phyloP scores from a whole-genome alignment of 2,113 vertebrate genomes.

The Xenopus borealis region DNA sequence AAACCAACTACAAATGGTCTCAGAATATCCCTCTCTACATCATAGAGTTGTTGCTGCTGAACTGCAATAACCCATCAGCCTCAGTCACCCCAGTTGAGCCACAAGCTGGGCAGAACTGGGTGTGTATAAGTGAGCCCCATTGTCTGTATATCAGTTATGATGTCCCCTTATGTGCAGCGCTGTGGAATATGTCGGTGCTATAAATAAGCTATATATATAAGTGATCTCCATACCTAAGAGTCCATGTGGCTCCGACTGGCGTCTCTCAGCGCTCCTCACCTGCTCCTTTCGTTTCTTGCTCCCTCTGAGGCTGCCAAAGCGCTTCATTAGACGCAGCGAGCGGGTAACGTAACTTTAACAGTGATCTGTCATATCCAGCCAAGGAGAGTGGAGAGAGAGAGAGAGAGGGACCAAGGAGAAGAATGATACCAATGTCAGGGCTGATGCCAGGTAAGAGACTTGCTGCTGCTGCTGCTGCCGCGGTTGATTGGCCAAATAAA shows the following conservation, averaged over 20 bases:
- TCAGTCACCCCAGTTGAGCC: too few species aligned
- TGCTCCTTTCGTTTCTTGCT: constrained; percentile 80
- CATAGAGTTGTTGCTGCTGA: too few species aligned
- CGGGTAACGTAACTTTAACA: constrained; percentile 28
- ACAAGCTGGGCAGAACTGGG: too few species aligned
- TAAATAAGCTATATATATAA: too few species aligned
- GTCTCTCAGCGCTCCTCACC: constrained; percentile 64
- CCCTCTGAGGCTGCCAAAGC: constrained; percentile 87
- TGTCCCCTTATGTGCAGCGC: too few species aligned
- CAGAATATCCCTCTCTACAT: too few species aligned
- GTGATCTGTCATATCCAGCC: constrained; percentile 55
- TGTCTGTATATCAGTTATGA: too few species aligned
- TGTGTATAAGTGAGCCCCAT: too few species aligned
- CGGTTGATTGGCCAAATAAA: neutral
- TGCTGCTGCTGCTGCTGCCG: neutral
- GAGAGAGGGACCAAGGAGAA: neutral
- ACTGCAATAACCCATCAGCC: too few species aligned
- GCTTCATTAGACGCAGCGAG: constrained; percentile 80
- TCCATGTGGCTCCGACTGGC: constrained; percentile 76
- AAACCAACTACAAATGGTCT: too few species aligned
- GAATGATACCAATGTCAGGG: neutral
- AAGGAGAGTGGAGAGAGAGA: neutral
- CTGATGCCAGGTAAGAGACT: neutral
- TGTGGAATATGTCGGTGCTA: too few species aligned
- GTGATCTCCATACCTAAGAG: constrained; percentile 61